These are phyloP conservation scores for Lordiphosa andalusiaca DNA, from an alignment of 2,888 invertebrate genomes.

Conservation along the genomic window DNA sequence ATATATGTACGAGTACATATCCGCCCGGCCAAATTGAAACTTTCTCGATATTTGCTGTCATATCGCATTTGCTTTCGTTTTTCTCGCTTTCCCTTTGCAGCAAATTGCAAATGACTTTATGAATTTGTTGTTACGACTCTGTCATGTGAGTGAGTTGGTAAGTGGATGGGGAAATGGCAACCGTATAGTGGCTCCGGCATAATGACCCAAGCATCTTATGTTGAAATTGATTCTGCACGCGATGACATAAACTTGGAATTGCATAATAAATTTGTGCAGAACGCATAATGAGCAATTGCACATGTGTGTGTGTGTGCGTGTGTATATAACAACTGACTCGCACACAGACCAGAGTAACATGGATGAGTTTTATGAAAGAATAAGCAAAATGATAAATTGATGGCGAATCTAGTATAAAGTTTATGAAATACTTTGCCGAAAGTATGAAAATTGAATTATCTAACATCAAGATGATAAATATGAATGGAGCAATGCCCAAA, in stretches of 20 bases:
- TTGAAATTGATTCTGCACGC: conserved; percentile 59
- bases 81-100: conserved; percentile 34
- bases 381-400: neutral
- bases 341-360: neutral
- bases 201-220: conserved; percentile 10
- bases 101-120: conserved; percentile 74
- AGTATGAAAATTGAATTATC: conserved; percentile 21
- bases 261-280: conserved; percentile 67
- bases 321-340: neutral
- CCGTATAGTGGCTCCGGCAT: conserved; percentile 5
- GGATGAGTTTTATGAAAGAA: neutral
- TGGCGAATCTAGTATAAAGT: too few species aligned
- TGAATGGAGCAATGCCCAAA: too few species aligned
- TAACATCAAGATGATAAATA: conserved; percentile 7
- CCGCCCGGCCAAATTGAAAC: conserved; percentile 13
- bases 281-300: conserved; percentile 52
- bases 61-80: conserved; percentile 43
- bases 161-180: conserved; percentile 18
- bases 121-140: conserved; percentile 41
- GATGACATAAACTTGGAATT: conserved; percentile 47
- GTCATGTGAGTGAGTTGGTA: conserved; percentile 19
- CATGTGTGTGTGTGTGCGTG: neutral
- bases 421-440: conserved; percentile 39
- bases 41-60: conserved; percentile 44
- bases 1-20: conserved; percentile 15